phyloP scores from a whole-genome alignment of 2,888 invertebrate species.

The Tanypteryx hageni region DNA sequence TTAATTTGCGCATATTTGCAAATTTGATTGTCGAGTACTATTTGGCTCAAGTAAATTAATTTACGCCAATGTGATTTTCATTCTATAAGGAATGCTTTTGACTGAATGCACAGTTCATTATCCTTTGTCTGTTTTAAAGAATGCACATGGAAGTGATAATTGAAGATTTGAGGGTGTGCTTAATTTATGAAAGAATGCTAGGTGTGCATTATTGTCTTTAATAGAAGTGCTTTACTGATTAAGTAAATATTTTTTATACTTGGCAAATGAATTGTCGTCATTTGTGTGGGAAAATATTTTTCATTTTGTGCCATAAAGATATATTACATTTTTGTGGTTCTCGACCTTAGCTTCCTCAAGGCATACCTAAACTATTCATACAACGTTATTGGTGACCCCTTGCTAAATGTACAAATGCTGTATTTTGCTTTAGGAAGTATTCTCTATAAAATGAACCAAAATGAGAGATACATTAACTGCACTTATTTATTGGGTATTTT shows the following conservation, averaged over 20 bases:
- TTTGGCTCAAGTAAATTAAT: not conserved
- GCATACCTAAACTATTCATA: not conserved
- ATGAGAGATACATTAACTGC: too few relatives aligned
- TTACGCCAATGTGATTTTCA: not conserved
- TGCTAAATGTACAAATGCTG: conserved; percentile 23
- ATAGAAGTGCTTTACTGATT: not conserved
- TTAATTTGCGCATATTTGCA: not conserved
- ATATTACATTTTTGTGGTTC: not conserved
- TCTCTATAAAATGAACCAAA: not conserved
- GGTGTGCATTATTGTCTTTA: not conserved
- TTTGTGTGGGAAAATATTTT: conserved; percentile 5
- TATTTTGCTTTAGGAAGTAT: not conserved
- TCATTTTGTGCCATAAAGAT: conserved; percentile 40
- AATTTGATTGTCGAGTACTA: not conserved
- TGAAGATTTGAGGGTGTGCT: not conserved
- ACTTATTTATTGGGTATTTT: too few relatives aligned
- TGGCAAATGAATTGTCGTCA: not conserved
- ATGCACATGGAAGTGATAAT: conserved; percentile 41
- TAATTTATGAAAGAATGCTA: not conserved
- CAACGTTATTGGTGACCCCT: not conserved
- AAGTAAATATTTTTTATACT: conserved; percentile 54
- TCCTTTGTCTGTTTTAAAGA: not conserved
- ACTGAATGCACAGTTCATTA: conserved; percentile 5
- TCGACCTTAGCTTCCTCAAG: not conserved
- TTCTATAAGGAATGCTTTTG: not conserved